A percentile compares a stretch with the other conserved stretches of the same genome.
Conservation (phyloP, 2,113 vertebrate species). For the Silurus meridionalis region DNA sequence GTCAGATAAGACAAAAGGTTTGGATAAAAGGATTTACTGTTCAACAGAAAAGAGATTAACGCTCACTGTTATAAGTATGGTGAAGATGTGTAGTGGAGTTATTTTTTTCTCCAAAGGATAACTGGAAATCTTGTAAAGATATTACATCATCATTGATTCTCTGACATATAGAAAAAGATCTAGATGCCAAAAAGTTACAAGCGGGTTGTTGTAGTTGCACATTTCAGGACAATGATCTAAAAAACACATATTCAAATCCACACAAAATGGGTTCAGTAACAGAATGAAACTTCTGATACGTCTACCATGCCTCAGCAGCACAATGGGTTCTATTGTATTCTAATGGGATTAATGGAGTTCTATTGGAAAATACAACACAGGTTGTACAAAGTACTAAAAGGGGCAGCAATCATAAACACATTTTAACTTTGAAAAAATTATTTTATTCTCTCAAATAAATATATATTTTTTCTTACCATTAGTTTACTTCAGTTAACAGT, state of each 20-base stretch:
- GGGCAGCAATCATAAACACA: too few species aligned
- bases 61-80: neutral
- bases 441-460: neutral
- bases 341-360: neutral
- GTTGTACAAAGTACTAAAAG: neutral
- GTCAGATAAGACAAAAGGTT: neutral
- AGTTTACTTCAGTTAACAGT: neutral
- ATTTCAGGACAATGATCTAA: neutral
- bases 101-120: neutral
- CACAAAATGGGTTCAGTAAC: neutral
- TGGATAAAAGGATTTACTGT: neutral
- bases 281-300: neutral
- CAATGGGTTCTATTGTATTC: too few species aligned
- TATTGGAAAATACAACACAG: neutral
- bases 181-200: neutral
- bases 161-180: neutral
- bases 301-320: too few species aligned
- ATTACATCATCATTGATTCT: neutral
- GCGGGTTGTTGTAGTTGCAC: neutral
- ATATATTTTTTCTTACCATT: neutral
- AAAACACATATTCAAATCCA: neutral
- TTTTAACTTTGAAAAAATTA: too few species aligned
- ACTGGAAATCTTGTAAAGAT: neutral
- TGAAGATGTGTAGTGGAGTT: neutral
- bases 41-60: neutral